These are phyloP conservation scores for Atlantisia rogersi DNA, from an alignment of 2,113 vertebrate genomes.

Conservation along the genomic window DNA sequence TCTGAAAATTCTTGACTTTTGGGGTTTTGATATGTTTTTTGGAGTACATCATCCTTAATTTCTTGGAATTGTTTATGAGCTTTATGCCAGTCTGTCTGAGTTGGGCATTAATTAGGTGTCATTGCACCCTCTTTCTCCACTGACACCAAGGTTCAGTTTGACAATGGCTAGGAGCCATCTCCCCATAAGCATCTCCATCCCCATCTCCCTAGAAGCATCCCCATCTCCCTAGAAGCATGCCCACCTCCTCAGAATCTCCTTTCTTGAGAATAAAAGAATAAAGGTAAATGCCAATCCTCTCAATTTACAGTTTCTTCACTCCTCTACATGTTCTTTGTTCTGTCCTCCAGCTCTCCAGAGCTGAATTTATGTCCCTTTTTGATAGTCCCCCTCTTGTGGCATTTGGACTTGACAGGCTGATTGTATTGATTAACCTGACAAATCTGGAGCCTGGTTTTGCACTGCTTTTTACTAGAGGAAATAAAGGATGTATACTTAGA, in stretches of 20 bases:
- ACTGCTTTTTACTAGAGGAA: neutral
- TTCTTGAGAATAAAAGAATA: neutral
- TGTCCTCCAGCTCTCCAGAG: neutral
- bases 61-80: neutral
- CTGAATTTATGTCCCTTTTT: neutral
- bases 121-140: neutral
- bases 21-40: neutral
- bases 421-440: neutral
- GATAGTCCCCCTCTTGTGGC: neutral
- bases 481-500: neutral
- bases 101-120: accelerated
- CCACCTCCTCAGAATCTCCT: neutral
- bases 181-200: neutral
- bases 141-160: neutral
- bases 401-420: neutral
- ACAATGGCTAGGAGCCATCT: neutral
- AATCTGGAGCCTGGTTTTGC: neutral
- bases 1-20: neutral
- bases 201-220: neutral
- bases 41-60: neutral
- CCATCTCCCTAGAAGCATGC: neutral
- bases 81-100: neutral
- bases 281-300: neutral
- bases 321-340: neutral
- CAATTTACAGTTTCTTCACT: neutral